These are phyloP conservation scores for Corythoichthys haematopterus DNA, from an alignment of 2,113 vertebrate genomes.

Conservation along the genomic window DNA sequence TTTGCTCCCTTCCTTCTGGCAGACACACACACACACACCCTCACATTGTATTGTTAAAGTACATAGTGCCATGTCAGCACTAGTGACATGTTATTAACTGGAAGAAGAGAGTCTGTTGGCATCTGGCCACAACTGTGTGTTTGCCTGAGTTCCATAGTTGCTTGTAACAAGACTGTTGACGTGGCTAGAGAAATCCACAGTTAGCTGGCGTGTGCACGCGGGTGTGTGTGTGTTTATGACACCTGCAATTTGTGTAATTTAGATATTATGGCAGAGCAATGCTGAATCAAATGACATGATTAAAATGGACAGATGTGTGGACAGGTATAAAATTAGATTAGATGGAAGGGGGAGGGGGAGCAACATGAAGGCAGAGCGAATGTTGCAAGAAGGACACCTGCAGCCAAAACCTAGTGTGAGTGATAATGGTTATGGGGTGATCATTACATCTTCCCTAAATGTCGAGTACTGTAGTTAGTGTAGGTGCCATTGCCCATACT, in stretches of 20 bases:
- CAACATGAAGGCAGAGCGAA: neutral
- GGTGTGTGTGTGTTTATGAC: constrained; percentile 9
- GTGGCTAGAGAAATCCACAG: constrained; percentile 38
- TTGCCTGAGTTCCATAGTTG: constrained; percentile 39
- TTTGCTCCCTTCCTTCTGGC: neutral
- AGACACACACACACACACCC: constrained; percentile 6
- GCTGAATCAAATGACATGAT: constrained; percentile 26
- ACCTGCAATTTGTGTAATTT: constrained; percentile 33
- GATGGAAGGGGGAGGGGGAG: neutral
- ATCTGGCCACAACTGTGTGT: constrained; percentile 28
- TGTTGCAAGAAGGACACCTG: neutral
- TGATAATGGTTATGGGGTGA: constrained; percentile 29
- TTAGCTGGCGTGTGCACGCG: neutral
- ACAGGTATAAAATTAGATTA: constrained; percentile 10
- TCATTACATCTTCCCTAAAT: constrained; percentile 52
- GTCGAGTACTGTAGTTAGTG: constrained; percentile 42
- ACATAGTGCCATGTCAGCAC: constrained; percentile 54
- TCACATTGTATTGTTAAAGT: constrained; percentile 22
- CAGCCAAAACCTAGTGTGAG: neutral
- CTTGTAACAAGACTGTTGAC: constrained; percentile 47
- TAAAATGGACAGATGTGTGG: constrained; percentile 29
- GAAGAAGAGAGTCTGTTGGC: constrained; percentile 42
- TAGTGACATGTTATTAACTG: constrained; percentile 55
- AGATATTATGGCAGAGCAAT: constrained; percentile 21
- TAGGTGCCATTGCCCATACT: constrained; percentile 38